phyloP scores from a whole-genome alignment of 2,888 invertebrate genomes.

The Eupithecia tripunctaria region DNA sequence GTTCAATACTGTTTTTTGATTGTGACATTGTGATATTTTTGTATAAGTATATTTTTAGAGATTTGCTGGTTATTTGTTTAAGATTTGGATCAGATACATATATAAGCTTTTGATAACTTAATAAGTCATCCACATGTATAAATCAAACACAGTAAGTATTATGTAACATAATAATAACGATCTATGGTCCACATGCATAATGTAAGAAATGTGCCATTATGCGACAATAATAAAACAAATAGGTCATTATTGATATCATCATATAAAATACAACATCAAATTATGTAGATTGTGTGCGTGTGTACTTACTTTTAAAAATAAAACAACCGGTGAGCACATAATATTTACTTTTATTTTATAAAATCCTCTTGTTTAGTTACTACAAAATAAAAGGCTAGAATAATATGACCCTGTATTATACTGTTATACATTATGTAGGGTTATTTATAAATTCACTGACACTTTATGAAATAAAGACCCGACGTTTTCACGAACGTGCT shows the following conservation, averaged over 20 bases:
- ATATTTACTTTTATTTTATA: background rate
- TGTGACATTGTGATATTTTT: slow-evolving; percentile 34
- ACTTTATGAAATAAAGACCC: no score
- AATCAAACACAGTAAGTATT: background rate
- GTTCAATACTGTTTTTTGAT: slow-evolving; percentile 3
- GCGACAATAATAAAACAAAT: background rate
- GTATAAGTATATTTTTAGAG: background rate
- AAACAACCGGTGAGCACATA: background rate
- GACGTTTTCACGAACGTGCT: no score
- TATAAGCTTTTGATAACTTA: background rate
- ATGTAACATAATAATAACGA: no score
- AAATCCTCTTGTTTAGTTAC: background rate
- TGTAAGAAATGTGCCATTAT: background rate
- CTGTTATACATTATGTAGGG: no score
- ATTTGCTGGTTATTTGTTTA: background rate
- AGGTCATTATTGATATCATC: background rate
- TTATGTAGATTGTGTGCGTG: background rate
- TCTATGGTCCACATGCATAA: no score
- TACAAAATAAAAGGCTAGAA: background rate
- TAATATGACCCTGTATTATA: no score
- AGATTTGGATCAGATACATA: background rate
- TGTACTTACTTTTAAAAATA: slow-evolving; percentile 1
- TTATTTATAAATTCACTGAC: no score
- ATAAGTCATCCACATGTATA: background rate
- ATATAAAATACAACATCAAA: background rate